Base-by-base conservation (phyloP, 2,113 vertebrate species). In the Electrona antarctica region DNA sequence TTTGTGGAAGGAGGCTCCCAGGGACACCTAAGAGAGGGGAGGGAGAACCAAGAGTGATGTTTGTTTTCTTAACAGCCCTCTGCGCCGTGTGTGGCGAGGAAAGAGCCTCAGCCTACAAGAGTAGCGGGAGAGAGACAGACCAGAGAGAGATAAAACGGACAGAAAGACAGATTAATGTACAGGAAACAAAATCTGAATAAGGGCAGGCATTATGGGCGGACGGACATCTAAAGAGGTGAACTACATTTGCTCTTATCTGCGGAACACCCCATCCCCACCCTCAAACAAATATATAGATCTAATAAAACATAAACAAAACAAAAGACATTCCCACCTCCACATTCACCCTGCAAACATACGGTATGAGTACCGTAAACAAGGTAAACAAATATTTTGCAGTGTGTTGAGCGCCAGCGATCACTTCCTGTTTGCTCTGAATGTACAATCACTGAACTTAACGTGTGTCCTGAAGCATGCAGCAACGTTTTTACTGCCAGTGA, bases 31-130 rank as follows among this genome's bases (percentile, higher is more conserved):
- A 46, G 68, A 69, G 66, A 54, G 73, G 74, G 71, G 73, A 60
- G 71, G 62, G 60, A 74, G 33, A 41, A 41, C 33, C 62, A 69
- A 69, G 63, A 78, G 71, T 58, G 66, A 70, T 83, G 79, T 85
- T 85, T 87, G 77, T 86, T 89, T 90, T 81, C 63, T 69, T 81
- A 64, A 79, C 69, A 81, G 79, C 47, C 33, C 52, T 79, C 33
- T 76, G 55, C 67, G 74, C 55, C 59, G 63, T 77, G 28, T 45
- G 76, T 69, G 71, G 80, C 63, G 66, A 73, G 64, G 62, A 52
- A 41, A 6, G 33, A 41, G 33, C 0, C 29, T 33, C 61, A 65
- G 64, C 63, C 67, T 65, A 51, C 15, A 71, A 49, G 33, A 59
- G 33, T 6, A 49, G 70, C 33, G 51, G 62, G 71, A 15, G 54